Conservation (phyloP, 2,797 vertebrate genomes). For the Pipistrellus nathusii region DNA sequence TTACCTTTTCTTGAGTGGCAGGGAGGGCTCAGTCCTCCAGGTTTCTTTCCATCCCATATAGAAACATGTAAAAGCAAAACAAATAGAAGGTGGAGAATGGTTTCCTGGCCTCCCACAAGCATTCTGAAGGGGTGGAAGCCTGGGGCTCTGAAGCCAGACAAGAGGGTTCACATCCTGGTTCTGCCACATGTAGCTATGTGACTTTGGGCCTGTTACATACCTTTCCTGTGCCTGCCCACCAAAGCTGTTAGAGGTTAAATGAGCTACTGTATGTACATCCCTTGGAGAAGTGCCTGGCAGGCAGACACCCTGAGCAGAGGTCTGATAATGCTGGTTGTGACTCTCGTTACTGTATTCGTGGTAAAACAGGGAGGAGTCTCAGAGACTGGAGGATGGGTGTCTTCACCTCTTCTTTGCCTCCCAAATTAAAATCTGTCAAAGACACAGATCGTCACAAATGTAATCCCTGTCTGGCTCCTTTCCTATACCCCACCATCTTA, state of each 20-base stretch:
- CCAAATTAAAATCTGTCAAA: constrained; percentile 8
- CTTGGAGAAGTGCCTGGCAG: not conserved
- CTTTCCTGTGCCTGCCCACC: not conserved
- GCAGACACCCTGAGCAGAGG: not conserved
- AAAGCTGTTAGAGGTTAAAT: not conserved
- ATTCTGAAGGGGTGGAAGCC: not conserved
- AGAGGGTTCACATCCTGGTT: not conserved
- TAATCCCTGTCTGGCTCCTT: not conserved
- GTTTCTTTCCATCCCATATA: not conserved
- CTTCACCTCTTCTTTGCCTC: not conserved
- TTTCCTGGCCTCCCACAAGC: not conserved
- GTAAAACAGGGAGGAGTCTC: not conserved
- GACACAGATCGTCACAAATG: not conserved
- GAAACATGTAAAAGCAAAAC: not conserved
- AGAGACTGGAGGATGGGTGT: not conserved
- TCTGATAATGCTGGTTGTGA: not conserved
- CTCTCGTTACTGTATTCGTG: not conserved
- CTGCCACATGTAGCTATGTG: not conserved
- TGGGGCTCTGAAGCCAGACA: not conserved
- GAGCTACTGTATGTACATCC: not conserved
- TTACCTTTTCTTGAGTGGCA: not conserved
- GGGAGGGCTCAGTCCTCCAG: not conserved
- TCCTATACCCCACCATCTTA: not conserved
- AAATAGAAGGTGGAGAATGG: not conserved
- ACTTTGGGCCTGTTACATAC: not conserved